Conservation (phyloP, 1,140 invertebrate species). For the Triops longicaudatus region DNA sequence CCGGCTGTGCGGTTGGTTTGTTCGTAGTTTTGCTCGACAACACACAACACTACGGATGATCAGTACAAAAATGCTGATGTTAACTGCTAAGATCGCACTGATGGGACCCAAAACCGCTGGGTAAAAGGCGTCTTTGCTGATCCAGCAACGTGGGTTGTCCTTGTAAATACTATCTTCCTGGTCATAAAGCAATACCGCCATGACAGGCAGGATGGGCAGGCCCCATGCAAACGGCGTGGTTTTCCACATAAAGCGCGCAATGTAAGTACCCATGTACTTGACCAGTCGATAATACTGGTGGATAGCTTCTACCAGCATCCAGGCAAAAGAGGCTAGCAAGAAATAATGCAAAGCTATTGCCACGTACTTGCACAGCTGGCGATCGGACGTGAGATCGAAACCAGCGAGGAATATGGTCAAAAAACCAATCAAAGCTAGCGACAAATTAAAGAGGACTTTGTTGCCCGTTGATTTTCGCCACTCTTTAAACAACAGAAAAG, state of each 20-base stretch:
- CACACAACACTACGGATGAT: constrained; percentile 40
- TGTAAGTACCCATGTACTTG: constrained; percentile 41
- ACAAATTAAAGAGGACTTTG: constrained; percentile 35
- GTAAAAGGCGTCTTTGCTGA: constrained; percentile 39
- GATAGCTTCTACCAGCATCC: constrained; percentile 45
- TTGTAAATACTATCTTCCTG: constrained; percentile 30
- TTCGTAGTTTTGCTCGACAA: constrained; percentile 36
- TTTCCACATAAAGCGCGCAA: constrained; percentile 40
- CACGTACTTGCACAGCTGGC: constrained; percentile 33
- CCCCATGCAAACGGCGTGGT: constrained; percentile 42
- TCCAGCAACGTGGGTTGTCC: constrained; percentile 38
- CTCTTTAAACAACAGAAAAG: constrained; percentile 34
- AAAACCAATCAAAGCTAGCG: constrained; percentile 32
- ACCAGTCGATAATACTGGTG: constrained; percentile 44
- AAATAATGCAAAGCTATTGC: constrained; percentile 43
- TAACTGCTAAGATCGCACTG: constrained; percentile 39
- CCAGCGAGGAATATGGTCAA: constrained; percentile 32
- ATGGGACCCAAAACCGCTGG: constrained; percentile 41
- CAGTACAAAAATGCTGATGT: constrained; percentile 39
- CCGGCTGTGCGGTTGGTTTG: constrained; percentile 38
- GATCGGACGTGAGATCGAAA: constrained; percentile 30
- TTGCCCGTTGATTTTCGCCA: constrained; percentile 33
- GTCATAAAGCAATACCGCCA: constrained; percentile 33
- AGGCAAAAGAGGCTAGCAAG: constrained; percentile 42
- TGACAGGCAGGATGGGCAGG: constrained; percentile 32